Evolutionary conservation across 2,888 invertebrate genomes (phyloP).

Genomic region (Macaria liturata): DNA sequence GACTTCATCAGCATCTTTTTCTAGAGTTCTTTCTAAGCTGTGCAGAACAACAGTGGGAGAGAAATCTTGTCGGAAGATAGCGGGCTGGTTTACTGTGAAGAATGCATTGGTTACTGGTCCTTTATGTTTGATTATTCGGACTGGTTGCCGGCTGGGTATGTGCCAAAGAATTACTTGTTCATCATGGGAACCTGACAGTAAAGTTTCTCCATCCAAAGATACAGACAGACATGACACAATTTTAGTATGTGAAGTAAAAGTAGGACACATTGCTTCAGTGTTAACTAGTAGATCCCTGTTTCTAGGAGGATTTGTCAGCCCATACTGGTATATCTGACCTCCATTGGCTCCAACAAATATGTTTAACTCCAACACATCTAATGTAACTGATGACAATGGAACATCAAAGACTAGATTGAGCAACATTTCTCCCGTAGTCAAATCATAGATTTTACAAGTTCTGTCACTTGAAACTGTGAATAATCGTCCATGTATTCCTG

Average conservation of each 20-base stretch:
- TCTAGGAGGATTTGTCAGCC: slow-evolving; percentile 86
- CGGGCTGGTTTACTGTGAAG: slow-evolving; percentile 83
- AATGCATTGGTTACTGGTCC: slow-evolving; percentile 89
- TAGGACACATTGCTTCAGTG: slow-evolving; percentile 70
- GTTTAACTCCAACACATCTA: slow-evolving; percentile 87
- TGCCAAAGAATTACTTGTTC: slow-evolving; percentile 92
- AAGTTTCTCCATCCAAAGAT: slow-evolving; percentile 87
- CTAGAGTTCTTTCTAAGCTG: slow-evolving; percentile 85
- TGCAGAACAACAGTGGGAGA: slow-evolving; percentile 82
- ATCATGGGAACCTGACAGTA: slow-evolving; percentile 91
- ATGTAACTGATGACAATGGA: slow-evolving; percentile 86
- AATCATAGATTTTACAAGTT: slow-evolving; percentile 91
- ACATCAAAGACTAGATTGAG: slow-evolving; percentile 89
- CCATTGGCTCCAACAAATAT: slow-evolving; percentile 89
- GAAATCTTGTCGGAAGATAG: slow-evolving; percentile 84
- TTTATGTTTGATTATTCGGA: slow-evolving; percentile 88
- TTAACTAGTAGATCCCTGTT: slow-evolving; percentile 86
- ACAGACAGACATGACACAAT: slow-evolving; percentile 88
- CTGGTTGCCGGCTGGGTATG: slow-evolving; percentile 88
- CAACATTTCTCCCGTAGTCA: slow-evolving; percentile 87
- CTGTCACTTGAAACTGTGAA: slow-evolving; percentile 92
- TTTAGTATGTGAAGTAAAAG: slow-evolving; percentile 87
- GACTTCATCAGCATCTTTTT: slow-evolving; percentile 72
- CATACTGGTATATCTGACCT: slow-evolving; percentile 88
- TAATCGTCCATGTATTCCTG: slow-evolving; percentile 87